Percentiles rank a stretch among this genome's conserved stretches.
phyloP scores from a whole-genome alignment of 2,113 vertebrate species.

The Abramis brama region DNA sequence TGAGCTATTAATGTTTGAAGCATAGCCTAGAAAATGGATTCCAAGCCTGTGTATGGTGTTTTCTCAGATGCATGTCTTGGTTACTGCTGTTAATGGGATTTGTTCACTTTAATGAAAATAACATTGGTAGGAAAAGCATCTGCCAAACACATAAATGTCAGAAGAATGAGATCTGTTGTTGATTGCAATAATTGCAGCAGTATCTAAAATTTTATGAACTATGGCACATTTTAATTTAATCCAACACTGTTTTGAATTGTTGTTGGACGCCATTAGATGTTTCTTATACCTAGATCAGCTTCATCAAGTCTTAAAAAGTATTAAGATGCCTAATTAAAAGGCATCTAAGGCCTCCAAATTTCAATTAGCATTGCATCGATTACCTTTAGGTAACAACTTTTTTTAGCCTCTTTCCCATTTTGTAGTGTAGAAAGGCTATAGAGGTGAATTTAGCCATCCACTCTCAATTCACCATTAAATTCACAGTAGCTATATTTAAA shows the following conservation, averaged over 20 bases:
- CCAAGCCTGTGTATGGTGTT: neutral
- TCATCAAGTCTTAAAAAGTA: neutral
- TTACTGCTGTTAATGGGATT: neutral
- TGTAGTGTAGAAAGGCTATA: neutral
- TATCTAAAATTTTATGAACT: neutral
- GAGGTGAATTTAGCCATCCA: slow-evolving; percentile 59
- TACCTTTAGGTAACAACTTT: slow-evolving; percentile 12
- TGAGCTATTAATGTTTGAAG: neutral
- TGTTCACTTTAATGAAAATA: neutral
- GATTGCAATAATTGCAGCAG: too few species aligned
- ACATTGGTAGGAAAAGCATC: neutral
- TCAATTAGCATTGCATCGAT: neutral
- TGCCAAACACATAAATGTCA: neutral
- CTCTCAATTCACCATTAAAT: slow-evolving; percentile 68
- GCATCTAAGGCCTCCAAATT: neutral
- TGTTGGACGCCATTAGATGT: neutral
- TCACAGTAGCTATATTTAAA: slow-evolving; percentile 72
- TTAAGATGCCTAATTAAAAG: neutral
- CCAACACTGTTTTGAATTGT: neutral
- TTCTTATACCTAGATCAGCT: neutral
- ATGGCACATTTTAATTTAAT: neutral
- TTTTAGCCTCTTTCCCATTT: neutral
- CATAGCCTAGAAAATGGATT: neutral
- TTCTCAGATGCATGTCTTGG: neutral
- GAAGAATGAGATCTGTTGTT: neutral